phyloP scores from a whole-genome alignment of 2,113 vertebrate species.

The Xiphophorus hellerii region DNA sequence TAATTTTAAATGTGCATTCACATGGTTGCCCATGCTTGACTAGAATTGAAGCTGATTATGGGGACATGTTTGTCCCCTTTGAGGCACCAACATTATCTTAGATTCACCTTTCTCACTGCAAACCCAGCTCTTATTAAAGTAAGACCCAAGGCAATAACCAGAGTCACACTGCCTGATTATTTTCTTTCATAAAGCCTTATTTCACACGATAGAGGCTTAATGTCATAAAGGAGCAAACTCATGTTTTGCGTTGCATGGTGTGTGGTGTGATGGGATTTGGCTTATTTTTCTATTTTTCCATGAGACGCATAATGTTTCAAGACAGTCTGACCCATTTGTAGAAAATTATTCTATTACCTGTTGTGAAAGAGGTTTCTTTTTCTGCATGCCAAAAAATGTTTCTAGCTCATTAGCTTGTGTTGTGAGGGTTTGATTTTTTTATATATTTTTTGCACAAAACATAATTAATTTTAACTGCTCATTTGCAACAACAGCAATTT shows the following conservation, averaged over 20 bases:
- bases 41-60: constrained; percentile 42
- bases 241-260: constrained; percentile 38
- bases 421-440: constrained; percentile 41
- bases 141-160: constrained; percentile 60
- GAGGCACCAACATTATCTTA: constrained; percentile 48
- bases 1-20: constrained; percentile 26
- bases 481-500: constrained; percentile 56
- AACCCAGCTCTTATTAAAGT: constrained; percentile 63
- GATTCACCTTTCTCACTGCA: constrained; percentile 28
- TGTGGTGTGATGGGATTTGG: constrained; percentile 2
- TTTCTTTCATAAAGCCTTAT: constrained; percentile 48
- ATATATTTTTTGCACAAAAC: constrained; percentile 35
- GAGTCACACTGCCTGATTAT: constrained; percentile 56
- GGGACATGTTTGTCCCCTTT: constrained; percentile 48
- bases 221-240: constrained; percentile 47
- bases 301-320: constrained; percentile 15
- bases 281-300: constrained; percentile 16
- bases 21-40: constrained; percentile 28
- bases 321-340: constrained; percentile 48
- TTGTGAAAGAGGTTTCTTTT: constrained; percentile 22
- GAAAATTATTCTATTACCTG: constrained; percentile 39
- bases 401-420: constrained; percentile 52
- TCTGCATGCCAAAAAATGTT: constrained; percentile 41
- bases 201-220: constrained; percentile 59
- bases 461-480: constrained; percentile 59